phyloP scores from a whole-genome alignment of 2,888 invertebrate genomes.

The Diplolepis rosae region DNA sequence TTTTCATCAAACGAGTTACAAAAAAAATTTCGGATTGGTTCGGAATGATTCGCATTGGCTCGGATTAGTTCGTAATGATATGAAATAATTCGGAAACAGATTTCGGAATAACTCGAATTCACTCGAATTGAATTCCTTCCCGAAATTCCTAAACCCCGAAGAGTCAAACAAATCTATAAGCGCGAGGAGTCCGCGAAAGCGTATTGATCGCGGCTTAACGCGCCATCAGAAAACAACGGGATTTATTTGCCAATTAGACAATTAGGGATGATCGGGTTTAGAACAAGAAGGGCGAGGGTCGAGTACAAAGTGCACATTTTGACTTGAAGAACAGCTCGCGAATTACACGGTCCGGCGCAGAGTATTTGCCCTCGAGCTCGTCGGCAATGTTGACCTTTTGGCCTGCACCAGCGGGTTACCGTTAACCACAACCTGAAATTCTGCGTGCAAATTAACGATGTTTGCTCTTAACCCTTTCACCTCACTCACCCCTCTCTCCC shows the following conservation, averaged over 20 bases:
- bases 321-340: slow-evolving; percentile 47
- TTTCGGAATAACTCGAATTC: too few relatives aligned
- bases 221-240: slow-evolving; percentile 64
- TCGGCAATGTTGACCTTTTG: slow-evolving; percentile 72
- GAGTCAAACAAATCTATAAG: not conserved
- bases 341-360: slow-evolving; percentile 69
- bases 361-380: slow-evolving; percentile 65
- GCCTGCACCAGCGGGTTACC: slow-evolving; percentile 71
- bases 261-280: slow-evolving; percentile 54
- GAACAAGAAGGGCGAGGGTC: slow-evolving; percentile 42
- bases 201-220: slow-evolving; percentile 1
- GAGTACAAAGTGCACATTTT: not conserved
- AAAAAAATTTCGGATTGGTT: too few relatives aligned
- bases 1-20: too few relatives aligned
- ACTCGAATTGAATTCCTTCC: too few relatives aligned
- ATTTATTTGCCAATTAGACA: slow-evolving; percentile 71
- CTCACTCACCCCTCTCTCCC: not conserved
- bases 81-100: too few relatives aligned
- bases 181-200: not conserved
- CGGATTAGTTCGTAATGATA: too few relatives aligned
- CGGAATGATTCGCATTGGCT: too few relatives aligned
- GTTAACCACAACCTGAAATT: slow-evolving; percentile 53
- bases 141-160: not conserved
- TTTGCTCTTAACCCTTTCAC: slow-evolving; percentile 22
- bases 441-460: slow-evolving; percentile 44